Evolutionary conservation across 1,140 invertebrate genomes (phyloP), one percentile per base, ranked within the genome.

Genomic region (Papilio dardanus): DNA sequence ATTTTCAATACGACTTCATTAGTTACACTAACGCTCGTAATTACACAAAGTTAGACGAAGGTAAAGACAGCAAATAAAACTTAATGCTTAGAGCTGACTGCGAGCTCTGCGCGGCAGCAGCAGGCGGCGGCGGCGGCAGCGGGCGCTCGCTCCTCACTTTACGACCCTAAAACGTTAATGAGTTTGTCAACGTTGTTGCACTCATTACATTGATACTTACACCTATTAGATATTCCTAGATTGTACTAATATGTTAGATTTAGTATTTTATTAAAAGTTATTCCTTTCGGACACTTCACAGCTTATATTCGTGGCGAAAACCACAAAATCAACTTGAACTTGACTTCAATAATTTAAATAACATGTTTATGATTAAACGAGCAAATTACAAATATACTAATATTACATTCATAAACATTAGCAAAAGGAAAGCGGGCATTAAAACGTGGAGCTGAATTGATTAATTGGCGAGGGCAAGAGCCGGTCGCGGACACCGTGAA

Each of bases 1-100:
- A 62, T 16, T 62, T 62, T 62, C 54, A 62, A 62, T 62, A 62
- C 24, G 54, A 62, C 54, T 62, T 62, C 54, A 62, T 62, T 62
- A 62, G 54, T 62, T 62, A 30, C 24, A 62, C 24, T 28, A 62
- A 62, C 54, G 21, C 54, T 28, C 24, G 21, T 62, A 62, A 62
- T 62, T 62, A 28, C 54, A 62, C 54, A 62, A 62, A 62, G 54
- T 62, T 62, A 62, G 8, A 28, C 24, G 24, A 12, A 62, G 24
- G 54, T 62, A 62, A 28, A 62, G 54, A 62, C 54, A 62, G 54
- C 54, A 62, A 62, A 62, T 62, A 62, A 62, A 62, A 62, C 10
- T 62, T 28, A 16, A 62, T 28, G 54, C 24, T 62, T 30, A 28
- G 54, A 30, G 54, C 30, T 62, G 54, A 28, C 24, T 14, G 54